Evolutionary conservation across 2,888 invertebrate genomes (phyloP), one percentile per base, ranked within the genome.

Genomic region (Tineola bisselliella): DNA sequence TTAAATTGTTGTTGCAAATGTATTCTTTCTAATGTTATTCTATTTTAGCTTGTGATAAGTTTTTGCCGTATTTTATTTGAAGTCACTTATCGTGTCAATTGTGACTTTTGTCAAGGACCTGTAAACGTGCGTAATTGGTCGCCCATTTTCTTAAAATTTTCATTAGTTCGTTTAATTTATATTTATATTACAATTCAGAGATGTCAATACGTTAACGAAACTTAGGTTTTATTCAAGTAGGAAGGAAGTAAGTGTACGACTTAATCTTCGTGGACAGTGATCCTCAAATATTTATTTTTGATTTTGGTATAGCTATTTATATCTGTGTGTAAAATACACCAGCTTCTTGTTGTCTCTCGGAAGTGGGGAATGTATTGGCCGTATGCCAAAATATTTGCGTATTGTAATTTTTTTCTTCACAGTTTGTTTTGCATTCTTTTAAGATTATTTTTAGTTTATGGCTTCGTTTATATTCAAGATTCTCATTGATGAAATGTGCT

Each of bases 301-400:
- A 8, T 43, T 12, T 8, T 43, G 4, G 52, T 52, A 4, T 52
- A 8, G 13, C 52, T 52, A 13, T 52, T 52, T 52, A 17, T 11
- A n/a, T 8, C n/a, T n/a, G 8, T 56, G 11, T 25, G 25, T 25
- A 25, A 25, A 6, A n/a, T 25, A 25, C 25, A 19, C 3, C 56
- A 15, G 25, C 17, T 56, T 56, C 56, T 56, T 19, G 60, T 76
- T 79, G 79, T 81, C 2, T 25, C 79, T 75, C 75, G 74, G 76
- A 82, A 84, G 80, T 75, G 74, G 74, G 25, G 76, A 82, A 84
- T 81, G 76, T 69, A 25, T 81, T 86, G 86, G 84, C 66, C 54
- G 63, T 54, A 63, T 70, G 77, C 84, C 86, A 84, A 83, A 25
- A 80, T 76, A 56, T 56, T 19, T 25, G 30, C 25, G n/a, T 19